Percentiles rank a stretch among this genome's conserved stretches.
Evolutionary conservation across 1,140 invertebrate species (phyloP).

Genomic region (Brachionus asplanchnoidis): DNA sequence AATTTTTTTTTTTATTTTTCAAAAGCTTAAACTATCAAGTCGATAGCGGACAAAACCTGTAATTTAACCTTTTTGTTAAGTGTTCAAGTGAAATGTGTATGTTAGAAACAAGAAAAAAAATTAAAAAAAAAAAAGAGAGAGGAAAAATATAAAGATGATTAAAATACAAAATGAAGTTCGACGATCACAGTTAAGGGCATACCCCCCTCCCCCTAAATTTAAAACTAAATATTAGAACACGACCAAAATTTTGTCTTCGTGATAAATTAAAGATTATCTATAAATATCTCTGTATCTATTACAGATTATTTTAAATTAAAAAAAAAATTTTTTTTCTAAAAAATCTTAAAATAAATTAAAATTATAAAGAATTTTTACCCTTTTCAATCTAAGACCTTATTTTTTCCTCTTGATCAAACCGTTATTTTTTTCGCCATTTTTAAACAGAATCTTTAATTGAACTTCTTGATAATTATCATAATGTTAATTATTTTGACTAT

Average conservation of each 20-base stretch:
- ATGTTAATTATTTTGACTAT: background rate
- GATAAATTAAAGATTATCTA: background rate
- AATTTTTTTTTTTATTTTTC: background rate
- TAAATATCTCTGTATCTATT: no score
- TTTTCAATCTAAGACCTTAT: no score
- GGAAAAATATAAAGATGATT: background rate
- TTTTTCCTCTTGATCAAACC: no score
- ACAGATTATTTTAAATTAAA: background rate
- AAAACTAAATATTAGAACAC: background rate
- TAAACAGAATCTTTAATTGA: background rate
- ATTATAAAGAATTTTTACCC: no score
- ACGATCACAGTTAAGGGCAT: background rate
- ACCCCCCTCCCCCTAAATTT: background rate
- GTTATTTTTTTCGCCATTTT: background rate
- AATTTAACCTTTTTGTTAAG: background rate
- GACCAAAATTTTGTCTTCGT: background rate
- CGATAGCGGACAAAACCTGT: background rate
- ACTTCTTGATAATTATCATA: background rate
- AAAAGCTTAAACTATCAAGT: background rate
- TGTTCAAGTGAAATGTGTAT: background rate
- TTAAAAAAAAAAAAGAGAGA: background rate
- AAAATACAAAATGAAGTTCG: conserved; percentile 15
- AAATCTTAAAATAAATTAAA: background rate
- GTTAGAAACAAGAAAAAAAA: background rate
- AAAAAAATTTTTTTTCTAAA: background rate